Evolutionary conservation across 2,888 invertebrate genomes (phyloP), one percentile per base, ranked within the genome.

Genomic region (Pteria penguin): DNA sequence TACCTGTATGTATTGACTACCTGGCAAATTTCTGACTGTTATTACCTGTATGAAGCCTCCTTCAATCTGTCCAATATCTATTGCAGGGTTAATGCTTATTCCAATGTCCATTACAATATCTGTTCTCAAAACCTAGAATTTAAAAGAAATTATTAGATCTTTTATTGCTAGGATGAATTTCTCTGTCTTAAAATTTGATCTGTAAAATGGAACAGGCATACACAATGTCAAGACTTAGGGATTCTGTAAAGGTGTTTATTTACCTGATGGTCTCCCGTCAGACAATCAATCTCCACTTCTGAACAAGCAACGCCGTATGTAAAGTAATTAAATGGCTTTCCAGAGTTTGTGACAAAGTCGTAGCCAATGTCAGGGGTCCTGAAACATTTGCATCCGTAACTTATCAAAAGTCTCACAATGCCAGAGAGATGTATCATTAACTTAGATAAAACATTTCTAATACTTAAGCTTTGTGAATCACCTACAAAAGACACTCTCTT

Each of bases 101-200:
- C 98, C 98, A 83, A 98, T 94, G 93, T 98, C 98, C 98, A 98
- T 98, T 0, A 98, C 97, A 84, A 98, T 98, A 88, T 98, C 97
- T 0, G 96, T 96, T 87, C 96, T 94, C 45, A 97, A 92, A 1
- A 98, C 95, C 94, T 94, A 83, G 2, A 62, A 67, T 0, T n/a
- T n/a, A n/a, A n/a, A n/a, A n/a, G n/a, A n/a, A n/a, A n/a, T n/a
- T n/a, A n/a, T n/a, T n/a, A n/a, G n/a, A n/a, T n/a, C n/a, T n/a
- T n/a, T n/a, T n/a, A n/a, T n/a, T n/a, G n/a, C n/a, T n/a, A n/a
- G n/a, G n/a, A n/a, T n/a, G n/a, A n/a, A n/a, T n/a, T n/a, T n/a
- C n/a, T n/a, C n/a, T n/a, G n/a, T n/a, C n/a, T n/a, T n/a, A n/a
- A n/a, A n/a, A n/a, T n/a, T n/a, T n/a, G n/a, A n/a, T n/a, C n/a